A percentile compares a stretch with the other conserved stretches of the same genome.
phyloP scores from a whole-genome alignment of 2,113 vertebrate genomes.

The Pan troglodytes region NHGRI_mPanTro3-v2.1_pri NC_072403.2:151681501-151682000 shows the following conservation, averaged over 20 bases:
- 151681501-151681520: not conserved
- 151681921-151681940: slow-evolving; percentile 35
- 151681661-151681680: not conserved
- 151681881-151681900: slow-evolving; percentile 37
- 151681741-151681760: slow-evolving; percentile 3
- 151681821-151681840: not conserved
- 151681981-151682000: not conserved
- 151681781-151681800: slow-evolving; percentile 17
- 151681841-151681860: slow-evolving; percentile 37
- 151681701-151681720: slow-evolving; percentile 13
- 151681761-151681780: slow-evolving; percentile 40
- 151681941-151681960: not conserved
- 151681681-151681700: not conserved
- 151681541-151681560: not conserved
- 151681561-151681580: not conserved
- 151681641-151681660: not conserved
- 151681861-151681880: slow-evolving; percentile 32
- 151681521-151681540: not conserved
- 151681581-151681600: not conserved
- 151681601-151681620: not conserved
- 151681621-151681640: not conserved
- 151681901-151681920: not conserved
- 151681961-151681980: slow-evolving; percentile 42
- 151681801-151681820: not conserved
- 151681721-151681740: not conserved